These are phyloP conservation scores for Selenia dentaria DNA, from an alignment of 2,888 invertebrate species.

Conservation along the genomic window DNA sequence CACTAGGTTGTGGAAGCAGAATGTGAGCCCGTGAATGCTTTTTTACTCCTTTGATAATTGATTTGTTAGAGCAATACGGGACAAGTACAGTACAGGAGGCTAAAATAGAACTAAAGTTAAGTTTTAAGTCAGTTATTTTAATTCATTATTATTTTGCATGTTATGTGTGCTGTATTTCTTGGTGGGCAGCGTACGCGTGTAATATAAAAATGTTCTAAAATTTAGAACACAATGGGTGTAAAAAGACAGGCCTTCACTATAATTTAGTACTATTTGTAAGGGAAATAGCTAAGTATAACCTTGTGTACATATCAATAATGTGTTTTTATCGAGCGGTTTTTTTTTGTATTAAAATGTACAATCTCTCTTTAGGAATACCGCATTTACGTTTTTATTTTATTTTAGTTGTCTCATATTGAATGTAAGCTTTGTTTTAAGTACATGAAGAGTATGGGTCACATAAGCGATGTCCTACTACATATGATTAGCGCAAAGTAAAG, in stretches of 20 bases:
- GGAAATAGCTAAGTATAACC: slow-evolving; percentile 47
- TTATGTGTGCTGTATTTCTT: slow-evolving; percentile 27
- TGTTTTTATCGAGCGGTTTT: slow-evolving; percentile 55
- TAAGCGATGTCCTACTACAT: too few species aligned
- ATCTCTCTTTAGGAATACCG: slow-evolving; percentile 48
- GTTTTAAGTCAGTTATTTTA: too few species aligned
- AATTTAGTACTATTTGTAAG: slow-evolving; percentile 32
- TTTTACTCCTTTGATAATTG: too few species aligned
- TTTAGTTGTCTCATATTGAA: slow-evolving; percentile 38
- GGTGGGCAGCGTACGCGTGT: slow-evolving; percentile 25
- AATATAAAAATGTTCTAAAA: slow-evolving; percentile 62
- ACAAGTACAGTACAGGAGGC: too few species aligned
- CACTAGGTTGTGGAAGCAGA: too few species aligned
- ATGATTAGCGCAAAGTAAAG: too few species aligned
- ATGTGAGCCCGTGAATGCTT: too few species aligned
- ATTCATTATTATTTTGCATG: too few species aligned
- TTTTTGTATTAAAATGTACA: slow-evolving; percentile 66
- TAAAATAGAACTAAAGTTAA: too few species aligned
- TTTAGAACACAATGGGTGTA: slow-evolving; percentile 62
- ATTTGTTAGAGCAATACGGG: too few species aligned
- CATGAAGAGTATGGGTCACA: slow-evolving; percentile 36
- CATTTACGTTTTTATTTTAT: slow-evolving; percentile 59
- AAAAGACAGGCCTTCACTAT: slow-evolving; percentile 41
- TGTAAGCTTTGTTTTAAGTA: slow-evolving; percentile 37
- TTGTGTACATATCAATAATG: slow-evolving; percentile 73